Conservation (phyloP, 2,797 vertebrate genomes). For the Carcharodon carcharias region DNA sequence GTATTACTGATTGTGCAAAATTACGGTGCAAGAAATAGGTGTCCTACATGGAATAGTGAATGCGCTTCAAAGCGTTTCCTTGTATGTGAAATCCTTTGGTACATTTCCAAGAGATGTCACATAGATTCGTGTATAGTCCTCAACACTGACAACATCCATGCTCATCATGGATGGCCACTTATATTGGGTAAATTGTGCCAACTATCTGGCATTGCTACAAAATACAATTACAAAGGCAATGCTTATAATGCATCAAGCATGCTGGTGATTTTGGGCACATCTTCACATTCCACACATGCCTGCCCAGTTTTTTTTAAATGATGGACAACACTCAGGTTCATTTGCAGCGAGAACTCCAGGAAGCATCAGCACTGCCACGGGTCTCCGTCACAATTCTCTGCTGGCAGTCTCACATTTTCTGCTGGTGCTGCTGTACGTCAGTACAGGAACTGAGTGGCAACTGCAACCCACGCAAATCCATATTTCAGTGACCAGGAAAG, state of each 20-base stretch:
- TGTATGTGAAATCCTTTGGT: neutral
- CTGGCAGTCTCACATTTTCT: neutral
- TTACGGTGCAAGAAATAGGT: neutral
- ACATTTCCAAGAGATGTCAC: neutral
- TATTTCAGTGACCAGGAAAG: neutral
- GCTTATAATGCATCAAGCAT: neutral
- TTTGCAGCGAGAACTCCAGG: neutral
- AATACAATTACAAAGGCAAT: neutral
- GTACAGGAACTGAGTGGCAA: neutral
- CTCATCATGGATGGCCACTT: neutral
- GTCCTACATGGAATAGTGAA: neutral
- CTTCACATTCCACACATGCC: neutral
- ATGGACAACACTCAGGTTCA: neutral
- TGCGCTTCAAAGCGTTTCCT: neutral
- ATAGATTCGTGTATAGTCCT: neutral
- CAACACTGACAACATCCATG: neutral
- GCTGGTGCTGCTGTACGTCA: neutral
- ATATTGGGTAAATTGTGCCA: neutral
- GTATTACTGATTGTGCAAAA: neutral
- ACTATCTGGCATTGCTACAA: neutral
- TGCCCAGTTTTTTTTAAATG: neutral
- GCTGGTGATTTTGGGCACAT: neutral
- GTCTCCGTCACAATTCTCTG: neutral
- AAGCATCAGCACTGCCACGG: neutral
- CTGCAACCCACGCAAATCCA: neutral